A percentile compares a stretch with the other conserved stretches of the same genome.
These are phyloP conservation scores for Poicephalus gulielmi DNA, from an alignment of 2,113 vertebrate genomes.

Conservation along the genomic window DNA sequence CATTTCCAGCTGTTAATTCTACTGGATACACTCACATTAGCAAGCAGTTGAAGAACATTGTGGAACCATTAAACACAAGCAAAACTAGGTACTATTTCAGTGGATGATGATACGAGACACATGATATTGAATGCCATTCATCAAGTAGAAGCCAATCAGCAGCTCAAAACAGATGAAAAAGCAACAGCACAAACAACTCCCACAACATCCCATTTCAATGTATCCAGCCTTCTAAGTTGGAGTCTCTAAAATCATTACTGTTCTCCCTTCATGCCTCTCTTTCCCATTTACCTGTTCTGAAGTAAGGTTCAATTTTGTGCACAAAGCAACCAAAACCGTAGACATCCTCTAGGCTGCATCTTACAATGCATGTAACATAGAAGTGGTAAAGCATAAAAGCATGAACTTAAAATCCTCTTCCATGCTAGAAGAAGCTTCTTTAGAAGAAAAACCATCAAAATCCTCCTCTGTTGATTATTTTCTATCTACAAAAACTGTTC, in stretches of 20 bases:
- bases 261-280: neutral
- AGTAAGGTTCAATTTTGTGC: neutral
- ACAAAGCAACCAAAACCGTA: neutral
- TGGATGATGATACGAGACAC: neutral
- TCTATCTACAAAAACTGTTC: neutral
- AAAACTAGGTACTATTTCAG: neutral
- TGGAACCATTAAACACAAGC: neutral
- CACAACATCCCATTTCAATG: neutral
- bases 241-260: neutral
- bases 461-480: neutral
- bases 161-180: neutral
- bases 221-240: neutral
- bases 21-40: neutral
- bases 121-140: neutral
- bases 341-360: neutral
- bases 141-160: neutral
- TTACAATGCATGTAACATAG: rapidly evolving
- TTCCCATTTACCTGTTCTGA: neutral
- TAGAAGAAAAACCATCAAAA: neutral
- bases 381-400: neutral
- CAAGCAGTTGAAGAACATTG: neutral
- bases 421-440: neutral
- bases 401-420: neutral
- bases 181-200: neutral
- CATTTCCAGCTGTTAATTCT: neutral